phyloP scores from a whole-genome alignment of 1,140 invertebrate genomes.

The Eupristina koningsbergeri region DNA sequence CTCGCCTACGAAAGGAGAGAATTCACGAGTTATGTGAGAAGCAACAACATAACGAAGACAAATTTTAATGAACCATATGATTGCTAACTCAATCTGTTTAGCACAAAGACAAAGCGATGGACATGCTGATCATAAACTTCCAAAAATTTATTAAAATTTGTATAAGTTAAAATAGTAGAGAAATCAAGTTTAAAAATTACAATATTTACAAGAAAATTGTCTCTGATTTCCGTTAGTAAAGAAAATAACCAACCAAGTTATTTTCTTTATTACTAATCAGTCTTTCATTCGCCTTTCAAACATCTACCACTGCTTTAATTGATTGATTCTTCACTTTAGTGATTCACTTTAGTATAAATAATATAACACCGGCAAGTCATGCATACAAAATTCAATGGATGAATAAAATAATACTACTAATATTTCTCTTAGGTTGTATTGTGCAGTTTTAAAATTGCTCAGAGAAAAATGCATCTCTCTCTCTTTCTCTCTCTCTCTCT shows the following conservation, averaged over 20 bases:
- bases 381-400: not conserved
- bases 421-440: not conserved
- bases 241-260: too few relatives aligned
- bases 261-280: too few relatives aligned
- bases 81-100: not conserved
- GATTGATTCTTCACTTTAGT: not conserved
- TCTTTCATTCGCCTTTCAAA: too few relatives aligned
- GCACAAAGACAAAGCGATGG: not conserved
- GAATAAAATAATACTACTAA: not conserved
- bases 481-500: constrained; percentile 9
- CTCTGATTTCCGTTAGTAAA: too few relatives aligned
- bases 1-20: not conserved
- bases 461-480: too few relatives aligned
- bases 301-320: too few relatives aligned
- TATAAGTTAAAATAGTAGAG: too few relatives aligned
- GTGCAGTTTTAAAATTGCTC: too few relatives aligned
- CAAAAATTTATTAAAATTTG: not conserved
- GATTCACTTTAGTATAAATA: not conserved
- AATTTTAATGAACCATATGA: not conserved
- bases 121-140: not conserved
- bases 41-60: not conserved
- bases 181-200: too few relatives aligned
- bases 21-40: not conserved
- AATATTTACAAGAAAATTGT: too few relatives aligned
- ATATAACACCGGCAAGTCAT: not conserved